phyloP scores from a whole-genome alignment of 1,140 invertebrate species.

The Drosophila teissieri region DNA sequence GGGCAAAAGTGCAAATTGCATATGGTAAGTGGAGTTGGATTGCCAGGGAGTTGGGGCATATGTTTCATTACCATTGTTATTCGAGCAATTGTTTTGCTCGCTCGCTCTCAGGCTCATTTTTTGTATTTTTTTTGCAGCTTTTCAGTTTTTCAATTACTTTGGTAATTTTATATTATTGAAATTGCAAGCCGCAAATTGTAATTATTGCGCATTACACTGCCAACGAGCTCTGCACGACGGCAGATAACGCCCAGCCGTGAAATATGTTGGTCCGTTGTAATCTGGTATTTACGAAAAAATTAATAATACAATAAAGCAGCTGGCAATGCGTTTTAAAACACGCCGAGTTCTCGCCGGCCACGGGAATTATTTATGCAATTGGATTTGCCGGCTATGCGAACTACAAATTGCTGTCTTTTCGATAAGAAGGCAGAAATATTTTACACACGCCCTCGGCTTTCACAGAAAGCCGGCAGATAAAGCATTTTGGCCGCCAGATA shows the following conservation, averaged over 20 bases:
- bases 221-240: slow-evolving; percentile 22
- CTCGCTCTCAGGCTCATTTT: slow-evolving; percentile 4
- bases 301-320: slow-evolving; percentile 68
- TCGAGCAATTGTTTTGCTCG: slow-evolving; percentile 42
- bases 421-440: slow-evolving; percentile 59
- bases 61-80: slow-evolving; percentile 67
- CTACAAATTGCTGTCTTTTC: slow-evolving; percentile 66
- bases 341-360: slow-evolving; percentile 19
- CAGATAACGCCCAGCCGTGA: slow-evolving; percentile 36
- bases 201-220: slow-evolving; percentile 66
- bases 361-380: slow-evolving; percentile 75
- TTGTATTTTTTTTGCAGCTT: slow-evolving; percentile 3
- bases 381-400: slow-evolving; percentile 59
- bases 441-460: slow-evolving; percentile 44
- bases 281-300: slow-evolving; percentile 77
- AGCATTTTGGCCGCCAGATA: slow-evolving; percentile 57
- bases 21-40: slow-evolving; percentile 32
- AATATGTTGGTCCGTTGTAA: slow-evolving; percentile 77
- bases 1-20: slow-evolving; percentile 49
- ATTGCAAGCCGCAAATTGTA: slow-evolving; percentile 80
- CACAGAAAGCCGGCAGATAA: slow-evolving; percentile 33
- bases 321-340: slow-evolving; percentile 52
- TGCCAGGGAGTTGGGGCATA: slow-evolving; percentile 32
- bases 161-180: slow-evolving; percentile 84
- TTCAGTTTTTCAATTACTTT: slow-evolving; percentile 74